Base-by-base conservation (phyloP, 2,113 vertebrate species). In the Barnardius zonarius region DNA sequence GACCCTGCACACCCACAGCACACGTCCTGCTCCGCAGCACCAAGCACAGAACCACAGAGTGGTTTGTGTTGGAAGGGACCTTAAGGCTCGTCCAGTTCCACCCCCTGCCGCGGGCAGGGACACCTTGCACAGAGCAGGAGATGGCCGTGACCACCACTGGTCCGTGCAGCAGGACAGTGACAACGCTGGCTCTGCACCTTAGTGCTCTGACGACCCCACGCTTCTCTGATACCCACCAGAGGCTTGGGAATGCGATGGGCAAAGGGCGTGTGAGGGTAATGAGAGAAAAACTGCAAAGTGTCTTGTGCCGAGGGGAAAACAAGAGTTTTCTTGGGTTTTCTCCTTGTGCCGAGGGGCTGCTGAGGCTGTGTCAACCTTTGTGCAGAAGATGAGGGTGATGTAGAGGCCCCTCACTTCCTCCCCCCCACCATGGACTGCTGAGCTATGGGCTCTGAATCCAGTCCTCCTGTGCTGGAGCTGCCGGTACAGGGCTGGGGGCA, bases 141-240 rank as follows among this genome's bases (percentile, higher is more conserved):
- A 59, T 24, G 57, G 33, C 57, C 0, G 2, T 35, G 57, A n/a
- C 57, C 33, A n/a, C 33, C 22, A 15, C 57, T 24, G 33, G 13
- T 35, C 57, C 57, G 15, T 59, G 33, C 22, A 5, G 57, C 57
- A 7, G 52, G 39, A 22, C 18, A 1, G 67, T 1, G 7, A 11
- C 61, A 9, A 10, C 3, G 43, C 67, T 5, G 33, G 68, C 62
- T 39, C 70, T 23, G 72, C 31, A 2, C 31, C 8, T 5, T 6
- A 4, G 37, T 2, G 17, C 57, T 30, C 20, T 3, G 5, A 6
- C 1, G 2, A 49, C 43, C 63, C 55, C 6, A 0, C 25, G 14
- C 23, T 8, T 35, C 44, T 43, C 23, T 8, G 62, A 8, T 41
- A 48, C 73, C 33, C 30, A 1, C 30, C 17, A 4, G 62, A 52